Conservation (phyloP, 2,113 vertebrate species). For the Aramus guarauna region DNA sequence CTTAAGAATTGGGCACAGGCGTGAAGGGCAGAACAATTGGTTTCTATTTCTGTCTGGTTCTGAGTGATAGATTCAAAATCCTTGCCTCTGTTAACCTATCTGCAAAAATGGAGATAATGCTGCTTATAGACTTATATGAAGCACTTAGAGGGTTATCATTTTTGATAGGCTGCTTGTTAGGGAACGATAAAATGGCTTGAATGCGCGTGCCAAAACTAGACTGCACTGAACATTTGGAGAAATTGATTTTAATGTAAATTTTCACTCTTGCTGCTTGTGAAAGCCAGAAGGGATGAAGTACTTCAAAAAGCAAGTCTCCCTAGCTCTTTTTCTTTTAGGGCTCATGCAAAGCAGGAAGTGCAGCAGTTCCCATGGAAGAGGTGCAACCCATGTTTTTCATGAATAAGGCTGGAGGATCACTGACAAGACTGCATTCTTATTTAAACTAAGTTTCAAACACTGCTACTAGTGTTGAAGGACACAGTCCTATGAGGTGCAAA, state of each 20-base stretch:
- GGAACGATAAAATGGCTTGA: conserved; percentile 47
- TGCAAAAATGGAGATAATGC: conserved; percentile 47
- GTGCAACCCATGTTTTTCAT: background rate
- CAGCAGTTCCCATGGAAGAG: background rate
- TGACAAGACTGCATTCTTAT: background rate
- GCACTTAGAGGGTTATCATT: conserved; percentile 58
- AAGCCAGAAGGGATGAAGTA: conserved; percentile 50
- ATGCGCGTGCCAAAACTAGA: conserved; percentile 51
- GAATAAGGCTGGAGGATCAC: background rate
- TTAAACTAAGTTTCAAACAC: background rate
- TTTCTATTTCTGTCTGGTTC: conserved; percentile 19
- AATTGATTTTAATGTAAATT: conserved; percentile 55
- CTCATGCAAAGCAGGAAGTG: background rate
- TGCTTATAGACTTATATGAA: background rate
- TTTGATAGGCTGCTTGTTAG: conserved; percentile 62
- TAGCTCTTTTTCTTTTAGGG: background rate
- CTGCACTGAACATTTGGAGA: conserved; percentile 61
- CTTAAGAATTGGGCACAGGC: background rate
- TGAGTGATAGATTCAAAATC: conserved; percentile 21
- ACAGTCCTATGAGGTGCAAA: background rate
- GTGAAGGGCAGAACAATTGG: conserved; percentile 1
- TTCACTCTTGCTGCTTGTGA: conserved; percentile 34
- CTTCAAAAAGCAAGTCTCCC: conserved; percentile 19
- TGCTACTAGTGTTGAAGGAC: background rate
- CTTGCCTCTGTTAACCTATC: conserved; percentile 39